Percentiles rank a stretch among this genome's conserved stretches.
These are phyloP conservation scores for Venustoraphidia nigricollis DNA, from an alignment of 2,888 invertebrate species.

Conservation along the genomic window DNA sequence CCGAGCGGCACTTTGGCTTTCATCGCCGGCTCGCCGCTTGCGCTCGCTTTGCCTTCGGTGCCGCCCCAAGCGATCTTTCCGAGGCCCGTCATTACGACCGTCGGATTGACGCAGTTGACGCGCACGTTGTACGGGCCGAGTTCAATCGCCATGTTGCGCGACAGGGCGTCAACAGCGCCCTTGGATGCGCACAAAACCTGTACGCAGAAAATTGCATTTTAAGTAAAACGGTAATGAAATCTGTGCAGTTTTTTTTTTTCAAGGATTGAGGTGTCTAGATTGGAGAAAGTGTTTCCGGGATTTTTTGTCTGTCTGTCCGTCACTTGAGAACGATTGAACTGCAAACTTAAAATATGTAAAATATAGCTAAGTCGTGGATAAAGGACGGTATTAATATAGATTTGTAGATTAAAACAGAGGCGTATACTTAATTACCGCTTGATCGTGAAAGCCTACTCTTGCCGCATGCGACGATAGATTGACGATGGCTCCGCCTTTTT, in stretches of 20 bases:
- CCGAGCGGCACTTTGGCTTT: constrained; percentile 61
- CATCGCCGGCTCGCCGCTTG: constrained; percentile 43
- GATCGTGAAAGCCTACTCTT: constrained; percentile 55
- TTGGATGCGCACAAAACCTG: constrained; percentile 64
- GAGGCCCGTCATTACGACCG: constrained; percentile 87
- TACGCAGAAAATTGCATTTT: too few relatives aligned
- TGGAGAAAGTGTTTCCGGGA: too few relatives aligned
- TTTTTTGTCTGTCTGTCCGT: too few relatives aligned
- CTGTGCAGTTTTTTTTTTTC: too few relatives aligned
- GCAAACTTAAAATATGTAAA: too few relatives aligned
- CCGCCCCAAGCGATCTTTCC: constrained; percentile 66
- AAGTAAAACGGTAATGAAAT: too few relatives aligned
- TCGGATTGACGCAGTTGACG: constrained; percentile 86
- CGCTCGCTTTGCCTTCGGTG: constrained; percentile 28
- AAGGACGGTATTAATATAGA: too few relatives aligned
- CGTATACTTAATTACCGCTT: constrained; percentile 31
- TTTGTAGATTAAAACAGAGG: too few relatives aligned
- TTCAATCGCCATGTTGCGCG: constrained; percentile 72
- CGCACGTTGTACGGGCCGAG: constrained; percentile 70
- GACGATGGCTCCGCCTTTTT: constrained; percentile 65
- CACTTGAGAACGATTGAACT: too few relatives aligned
- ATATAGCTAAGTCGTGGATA: too few relatives aligned
- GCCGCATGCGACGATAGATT: constrained; percentile 85
- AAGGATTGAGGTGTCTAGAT: too few relatives aligned
- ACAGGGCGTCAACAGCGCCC: constrained; percentile 74